Evolutionary conservation across 2,797 vertebrate genomes (phyloP).

Genomic region (Halcyon smyrnensis): DNA sequence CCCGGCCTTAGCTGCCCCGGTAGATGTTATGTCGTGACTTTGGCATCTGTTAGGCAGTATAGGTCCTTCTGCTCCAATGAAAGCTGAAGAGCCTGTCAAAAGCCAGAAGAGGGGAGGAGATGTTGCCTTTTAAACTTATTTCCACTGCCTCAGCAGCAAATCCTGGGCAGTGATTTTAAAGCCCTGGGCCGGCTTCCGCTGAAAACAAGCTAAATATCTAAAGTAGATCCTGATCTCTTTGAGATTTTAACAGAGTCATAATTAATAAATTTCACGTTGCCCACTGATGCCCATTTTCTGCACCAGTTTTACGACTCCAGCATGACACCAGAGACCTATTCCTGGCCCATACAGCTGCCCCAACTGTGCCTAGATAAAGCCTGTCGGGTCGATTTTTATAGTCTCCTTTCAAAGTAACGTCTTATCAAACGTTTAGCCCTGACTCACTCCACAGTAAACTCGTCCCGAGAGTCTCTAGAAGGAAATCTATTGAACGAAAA

Average conservation of each 20-base stretch:
- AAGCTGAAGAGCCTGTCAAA: background rate
- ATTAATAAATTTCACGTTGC: background rate
- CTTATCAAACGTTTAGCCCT: background rate
- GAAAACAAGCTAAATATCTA: background rate
- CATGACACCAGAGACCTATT: background rate
- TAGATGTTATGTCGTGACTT: background rate
- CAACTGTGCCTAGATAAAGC: background rate
- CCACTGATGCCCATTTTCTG: background rate
- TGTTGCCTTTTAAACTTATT: background rate
- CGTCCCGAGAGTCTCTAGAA: background rate
- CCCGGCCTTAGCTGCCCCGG: background rate
- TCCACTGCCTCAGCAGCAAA: background rate
- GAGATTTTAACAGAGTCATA: background rate
- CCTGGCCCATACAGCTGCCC: background rate
- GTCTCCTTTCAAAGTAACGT: background rate
- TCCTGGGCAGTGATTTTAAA: background rate
- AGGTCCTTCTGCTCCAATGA: background rate
- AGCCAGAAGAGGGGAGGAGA: background rate
- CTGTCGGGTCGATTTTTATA: background rate
- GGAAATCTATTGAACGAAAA: rapidly evolving
- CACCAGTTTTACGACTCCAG: background rate
- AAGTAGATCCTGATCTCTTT: background rate
- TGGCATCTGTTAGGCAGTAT: background rate
- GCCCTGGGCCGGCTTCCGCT: background rate
- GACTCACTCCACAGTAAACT: rapidly evolving